Base-by-base conservation (phyloP, 1,140 invertebrate species). In the Drosophila micromelanica region DNA sequence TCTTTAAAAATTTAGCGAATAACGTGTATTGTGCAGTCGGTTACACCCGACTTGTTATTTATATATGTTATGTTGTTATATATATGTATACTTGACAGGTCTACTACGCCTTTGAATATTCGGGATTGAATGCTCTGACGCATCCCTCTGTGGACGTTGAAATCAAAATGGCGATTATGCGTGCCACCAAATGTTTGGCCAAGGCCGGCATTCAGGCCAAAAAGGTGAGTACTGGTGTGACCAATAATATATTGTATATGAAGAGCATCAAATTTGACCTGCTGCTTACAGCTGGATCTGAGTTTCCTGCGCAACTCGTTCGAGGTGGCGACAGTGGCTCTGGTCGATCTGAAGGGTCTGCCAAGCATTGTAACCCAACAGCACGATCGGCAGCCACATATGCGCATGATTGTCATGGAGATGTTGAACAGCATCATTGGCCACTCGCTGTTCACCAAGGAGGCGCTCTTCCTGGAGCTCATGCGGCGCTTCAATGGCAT, bases 81-180 rank as follows among this genome's bases (percentile, higher is more conserved):
- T 38, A n/a, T n/a, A 27, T 27, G 13, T 13, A 20, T 23, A 11
- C 15, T 2, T 38, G 59, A 86, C 94, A 75, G 95, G 94, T 49
- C 77, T 92, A 38, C 85, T 95, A 23, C 94, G 94, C 76, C 81
- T 95, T 64, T 92, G 93, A 57, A 91, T 93, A 80, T 95, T 97
- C 92, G 91, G 96, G 11, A 1, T 94, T 11, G 95, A 97, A 92
- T 95, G 95, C 94, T 48, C 94, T n/a, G 73, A 96, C 48, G 93
- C 95, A 20, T 85, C 93, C 40, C 96, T 45, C 37, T 2, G 69
- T 76, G 30, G 74, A 76, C 37, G 56, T 42, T 5, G 84, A 90
- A 4, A 86, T 91, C 7, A 64, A 78, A 51, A 6, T 64, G 30
- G 46, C 71, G 27, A 80, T 91, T 42, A 52, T 48, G 7, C 78